Evolutionary conservation across 2,113 vertebrate genomes (phyloP).

Genomic region (Agelaius phoeniceus): DNA sequence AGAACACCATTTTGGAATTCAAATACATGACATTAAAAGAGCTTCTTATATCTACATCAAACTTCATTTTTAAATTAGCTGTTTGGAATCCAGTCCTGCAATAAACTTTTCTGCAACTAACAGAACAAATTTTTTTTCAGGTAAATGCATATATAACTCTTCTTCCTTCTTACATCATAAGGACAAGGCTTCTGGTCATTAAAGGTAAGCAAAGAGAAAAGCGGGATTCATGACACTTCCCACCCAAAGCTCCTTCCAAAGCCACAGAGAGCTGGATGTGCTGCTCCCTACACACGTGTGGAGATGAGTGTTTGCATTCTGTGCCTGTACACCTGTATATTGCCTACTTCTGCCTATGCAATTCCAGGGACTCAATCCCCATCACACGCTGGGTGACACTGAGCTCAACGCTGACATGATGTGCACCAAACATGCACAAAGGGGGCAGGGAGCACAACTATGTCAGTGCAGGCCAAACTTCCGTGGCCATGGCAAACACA

Average conservation of each 20-base stretch:
- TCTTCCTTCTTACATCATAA: neutral
- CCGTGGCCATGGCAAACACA: fast-evolving
- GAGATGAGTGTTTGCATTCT: neutral
- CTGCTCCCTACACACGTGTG: fast-evolving
- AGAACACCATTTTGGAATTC: neutral
- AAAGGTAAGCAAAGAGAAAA: neutral
- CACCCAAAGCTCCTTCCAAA: neutral
- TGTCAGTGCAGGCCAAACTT: fast-evolving
- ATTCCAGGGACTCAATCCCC: neutral
- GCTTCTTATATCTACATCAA: neutral
- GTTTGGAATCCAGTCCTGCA: neutral
- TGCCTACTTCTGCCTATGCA: neutral
- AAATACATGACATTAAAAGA: neutral
- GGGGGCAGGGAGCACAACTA: fast-evolving
- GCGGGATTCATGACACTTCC: neutral
- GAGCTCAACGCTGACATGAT: fast-evolving
- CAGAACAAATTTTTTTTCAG: neutral
- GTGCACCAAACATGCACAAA: fast-evolving
- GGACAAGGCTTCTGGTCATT: neutral
- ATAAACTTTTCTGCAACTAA: neutral
- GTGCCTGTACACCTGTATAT: neutral
- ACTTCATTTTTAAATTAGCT: neutral
- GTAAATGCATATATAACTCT: neutral
- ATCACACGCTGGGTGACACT: neutral
- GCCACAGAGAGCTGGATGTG: neutral